Percentiles rank a stretch among this genome's conserved stretches.
Conservation (phyloP, 2,113 vertebrate genomes). For the Pituophis catenifer region DNA sequence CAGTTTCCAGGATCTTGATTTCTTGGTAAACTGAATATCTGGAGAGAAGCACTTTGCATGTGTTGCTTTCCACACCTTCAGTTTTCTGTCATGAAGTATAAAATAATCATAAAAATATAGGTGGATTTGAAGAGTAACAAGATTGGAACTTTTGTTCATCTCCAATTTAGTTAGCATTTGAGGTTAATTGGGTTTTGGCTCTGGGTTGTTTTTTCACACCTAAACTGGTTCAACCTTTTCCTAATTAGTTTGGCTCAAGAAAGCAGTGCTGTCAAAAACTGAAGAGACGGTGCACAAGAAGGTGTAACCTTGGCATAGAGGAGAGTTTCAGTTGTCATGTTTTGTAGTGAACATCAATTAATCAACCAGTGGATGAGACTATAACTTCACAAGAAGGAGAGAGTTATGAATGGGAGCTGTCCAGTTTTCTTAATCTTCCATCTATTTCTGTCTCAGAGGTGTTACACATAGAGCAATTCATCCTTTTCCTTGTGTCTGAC, state of each 20-base stretch:
- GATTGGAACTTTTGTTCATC: conserved; percentile 15
- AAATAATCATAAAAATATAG: neutral
- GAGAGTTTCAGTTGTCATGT: conserved; percentile 38
- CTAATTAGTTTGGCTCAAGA: conserved; percentile 36
- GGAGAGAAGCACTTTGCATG: neutral
- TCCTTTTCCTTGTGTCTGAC: conserved; percentile 40
- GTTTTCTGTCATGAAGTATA: conserved; percentile 25
- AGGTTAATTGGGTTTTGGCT: conserved; percentile 26
- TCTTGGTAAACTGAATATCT: conserved; percentile 11
- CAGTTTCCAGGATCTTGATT: conserved; percentile 18
- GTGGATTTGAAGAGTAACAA: neutral
- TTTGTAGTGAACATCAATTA: conserved; percentile 45
- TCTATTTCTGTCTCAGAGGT: conserved; percentile 61
- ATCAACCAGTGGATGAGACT: conserved; percentile 6
- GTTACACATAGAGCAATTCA: conserved; percentile 48
- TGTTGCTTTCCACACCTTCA: neutral
- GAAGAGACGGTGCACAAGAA: neutral
- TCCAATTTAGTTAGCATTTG: conserved; percentile 31
- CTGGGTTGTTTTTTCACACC: neutral
- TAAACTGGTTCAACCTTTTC: neutral
- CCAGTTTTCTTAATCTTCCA: conserved; percentile 31
- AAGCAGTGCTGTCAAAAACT: conserved; percentile 34
- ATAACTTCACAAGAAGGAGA: conserved; percentile 51
- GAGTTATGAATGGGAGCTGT: conserved; percentile 57
- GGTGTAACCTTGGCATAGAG: conserved; percentile 31